Conservation (phyloP, 1,140 invertebrate genomes). For the Oryzaephilus surinamensis region DNA sequence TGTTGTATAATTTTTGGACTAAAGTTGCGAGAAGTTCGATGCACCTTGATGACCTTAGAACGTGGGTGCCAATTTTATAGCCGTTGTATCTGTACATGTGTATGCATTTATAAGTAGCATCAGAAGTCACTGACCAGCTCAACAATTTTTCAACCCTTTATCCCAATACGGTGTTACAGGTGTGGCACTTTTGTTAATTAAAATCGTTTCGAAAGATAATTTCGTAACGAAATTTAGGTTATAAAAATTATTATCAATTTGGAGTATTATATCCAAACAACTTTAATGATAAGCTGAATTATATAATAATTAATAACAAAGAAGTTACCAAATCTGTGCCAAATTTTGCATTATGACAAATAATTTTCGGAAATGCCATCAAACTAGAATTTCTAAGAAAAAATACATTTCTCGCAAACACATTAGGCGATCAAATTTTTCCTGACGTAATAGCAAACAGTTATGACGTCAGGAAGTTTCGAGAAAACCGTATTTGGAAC, state of each 20-base stretch:
- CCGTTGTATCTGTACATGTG: neutral
- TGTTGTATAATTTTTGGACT: too few relatives aligned
- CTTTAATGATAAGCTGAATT: neutral
- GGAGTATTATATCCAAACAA: neutral
- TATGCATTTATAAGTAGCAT: too few relatives aligned
- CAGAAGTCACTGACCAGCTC: constrained; percentile 12
- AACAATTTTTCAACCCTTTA: constrained; percentile 3
- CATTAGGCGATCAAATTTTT: constrained; percentile 12
- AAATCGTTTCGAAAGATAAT: neutral
- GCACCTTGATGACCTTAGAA: constrained; percentile 19
- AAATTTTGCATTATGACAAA: constrained; percentile 11
- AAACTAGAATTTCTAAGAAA: too few relatives aligned
- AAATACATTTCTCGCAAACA: constrained; percentile 19
- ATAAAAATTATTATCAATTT: neutral
- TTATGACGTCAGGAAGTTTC: constrained; percentile 28
- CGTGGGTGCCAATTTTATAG: constrained; percentile 13
- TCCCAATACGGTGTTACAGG: too few relatives aligned
- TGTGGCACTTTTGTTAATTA: neutral
- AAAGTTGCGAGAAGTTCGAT: constrained; percentile 16
- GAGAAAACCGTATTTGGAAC: constrained; percentile 27
- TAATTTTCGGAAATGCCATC: too few relatives aligned
- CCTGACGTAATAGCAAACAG: constrained; percentile 30
- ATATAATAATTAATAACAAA: neutral
- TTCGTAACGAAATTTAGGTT: neutral
- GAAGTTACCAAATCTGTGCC: neutral